Percentiles rank a stretch among this genome's conserved stretches.
These are phyloP conservation scores for Rhinichthys klamathensis DNA, from an alignment of 2,113 vertebrate genomes.

Conservation along the genomic window DNA sequence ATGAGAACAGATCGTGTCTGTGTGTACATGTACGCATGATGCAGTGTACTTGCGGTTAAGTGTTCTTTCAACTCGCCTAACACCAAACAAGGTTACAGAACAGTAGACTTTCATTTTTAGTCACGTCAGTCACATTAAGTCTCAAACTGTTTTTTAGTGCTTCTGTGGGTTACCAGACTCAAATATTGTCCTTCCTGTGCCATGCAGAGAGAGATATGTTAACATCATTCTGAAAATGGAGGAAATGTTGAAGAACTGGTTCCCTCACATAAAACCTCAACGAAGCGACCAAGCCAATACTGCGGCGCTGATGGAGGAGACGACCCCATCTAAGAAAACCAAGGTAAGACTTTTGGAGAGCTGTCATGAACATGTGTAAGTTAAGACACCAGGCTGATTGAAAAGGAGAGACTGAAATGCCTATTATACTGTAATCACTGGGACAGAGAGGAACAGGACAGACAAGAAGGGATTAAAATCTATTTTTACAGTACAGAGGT, in stretches of 20 bases:
- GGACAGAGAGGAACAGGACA: constrained; percentile 42
- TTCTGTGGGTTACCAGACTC: constrained; percentile 33
- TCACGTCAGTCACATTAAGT: not conserved
- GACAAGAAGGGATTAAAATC: constrained; percentile 65
- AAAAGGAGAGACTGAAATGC: constrained; percentile 57
- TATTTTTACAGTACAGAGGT: constrained; percentile 64
- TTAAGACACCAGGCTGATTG: not conserved
- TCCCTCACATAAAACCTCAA: constrained; percentile 74
- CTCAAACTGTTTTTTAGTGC: not conserved
- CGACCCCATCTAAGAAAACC: constrained; percentile 69
- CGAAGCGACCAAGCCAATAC: constrained; percentile 59
- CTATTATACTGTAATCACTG: constrained; percentile 68
- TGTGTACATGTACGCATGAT: not conserved
- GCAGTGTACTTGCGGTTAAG: constrained; percentile 18
- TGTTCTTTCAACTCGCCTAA: constrained; percentile 31
- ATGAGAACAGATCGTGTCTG: constrained; percentile 13
- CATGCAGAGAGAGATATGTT: constrained; percentile 74
- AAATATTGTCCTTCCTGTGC: constrained; percentile 20
- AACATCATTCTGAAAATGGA: constrained; percentile 82
- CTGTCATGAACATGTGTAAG: constrained; percentile 35
- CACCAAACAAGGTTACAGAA: constrained; percentile 16
- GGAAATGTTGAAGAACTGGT: constrained; percentile 82
- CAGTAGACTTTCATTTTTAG: constrained; percentile 27
- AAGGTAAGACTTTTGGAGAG: constrained; percentile 51
- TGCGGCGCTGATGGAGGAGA: constrained; percentile 61